Percentiles rank a stretch among this genome's conserved stretches.
These are phyloP conservation scores for Pemphredon lugubris DNA, from an alignment of 2,888 invertebrate genomes.

Conservation along the genomic window DNA sequence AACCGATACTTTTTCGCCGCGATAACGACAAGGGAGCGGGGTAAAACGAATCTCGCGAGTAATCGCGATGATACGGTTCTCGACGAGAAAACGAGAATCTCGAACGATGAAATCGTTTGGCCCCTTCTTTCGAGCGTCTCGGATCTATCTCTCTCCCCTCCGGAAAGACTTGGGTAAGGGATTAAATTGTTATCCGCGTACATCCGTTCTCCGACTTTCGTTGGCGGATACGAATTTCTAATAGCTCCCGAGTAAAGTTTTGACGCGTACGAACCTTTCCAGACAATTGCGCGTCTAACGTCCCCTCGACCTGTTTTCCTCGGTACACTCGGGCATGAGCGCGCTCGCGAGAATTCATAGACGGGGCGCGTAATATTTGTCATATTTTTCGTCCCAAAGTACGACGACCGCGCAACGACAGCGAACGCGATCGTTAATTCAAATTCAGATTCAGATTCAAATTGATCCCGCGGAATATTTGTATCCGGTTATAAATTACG, in stretches of 20 bases:
- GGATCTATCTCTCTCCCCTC: no score
- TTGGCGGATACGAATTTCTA: background rate
- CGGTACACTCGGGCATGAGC: no score
- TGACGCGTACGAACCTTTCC: no score
- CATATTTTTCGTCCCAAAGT: no score
- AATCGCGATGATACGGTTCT: slow-evolving; percentile 41
- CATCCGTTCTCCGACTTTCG: background rate
- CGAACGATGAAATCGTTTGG: background rate
- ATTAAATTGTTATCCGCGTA: background rate
- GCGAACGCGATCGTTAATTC: slow-evolving; percentile 34
- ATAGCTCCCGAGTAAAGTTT: background rate
- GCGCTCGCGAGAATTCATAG: no score
- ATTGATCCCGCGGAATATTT: slow-evolving; percentile 41
- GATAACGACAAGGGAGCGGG: background rate
- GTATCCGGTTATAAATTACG: slow-evolving; percentile 48
- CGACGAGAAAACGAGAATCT: background rate
- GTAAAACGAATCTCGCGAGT: slow-evolving; percentile 24
- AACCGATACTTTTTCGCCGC: slow-evolving; percentile 38
- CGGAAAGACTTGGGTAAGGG: no score
- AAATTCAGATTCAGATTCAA: no score
- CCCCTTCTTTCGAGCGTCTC: background rate
- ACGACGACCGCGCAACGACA: no score
- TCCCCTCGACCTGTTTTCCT: no score
- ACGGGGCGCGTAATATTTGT: no score
- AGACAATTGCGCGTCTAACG: no score